phyloP scores from a whole-genome alignment of 2,888 invertebrate genomes.

The Timema podura region DNA sequence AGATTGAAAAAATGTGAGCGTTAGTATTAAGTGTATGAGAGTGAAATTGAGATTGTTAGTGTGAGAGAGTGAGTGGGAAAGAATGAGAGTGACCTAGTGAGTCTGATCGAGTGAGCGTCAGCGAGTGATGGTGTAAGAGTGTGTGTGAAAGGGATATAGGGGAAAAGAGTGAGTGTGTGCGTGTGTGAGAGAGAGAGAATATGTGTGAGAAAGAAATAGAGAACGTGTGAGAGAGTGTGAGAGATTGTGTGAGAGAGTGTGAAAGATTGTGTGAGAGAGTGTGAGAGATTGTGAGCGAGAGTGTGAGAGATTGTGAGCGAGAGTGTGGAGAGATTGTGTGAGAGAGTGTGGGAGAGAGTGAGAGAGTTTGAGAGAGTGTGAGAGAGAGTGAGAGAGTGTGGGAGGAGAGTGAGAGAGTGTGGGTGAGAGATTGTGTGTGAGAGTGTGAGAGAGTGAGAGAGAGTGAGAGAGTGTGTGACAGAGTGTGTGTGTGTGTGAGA shows the following conservation, averaged over 20 bases:
- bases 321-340: constrained; percentile 5
- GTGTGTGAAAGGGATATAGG: not conserved
- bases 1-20: not conserved
- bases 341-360: not conserved
- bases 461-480: constrained; percentile 1
- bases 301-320: no score
- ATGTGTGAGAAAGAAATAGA: not conserved
- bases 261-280: no score
- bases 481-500: constrained; percentile 3
- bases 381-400: constrained; percentile 3
- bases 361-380: constrained; percentile 1
- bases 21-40: not conserved
- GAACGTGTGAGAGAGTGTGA: not conserved
- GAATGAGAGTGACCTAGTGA: not conserved
- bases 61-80: not conserved
- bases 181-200: not conserved
- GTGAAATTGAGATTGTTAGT: no score
- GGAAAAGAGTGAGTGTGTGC: not conserved
- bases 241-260: not conserved
- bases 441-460: constrained; percentile 3
- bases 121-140: not conserved
- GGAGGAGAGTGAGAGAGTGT: constrained; percentile 3
- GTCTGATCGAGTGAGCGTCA: not conserved
- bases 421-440: not conserved
- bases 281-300: no score